phyloP scores from a whole-genome alignment of 2,113 vertebrate genomes.

The Pseudorhombus dupliciocellatus region DNA sequence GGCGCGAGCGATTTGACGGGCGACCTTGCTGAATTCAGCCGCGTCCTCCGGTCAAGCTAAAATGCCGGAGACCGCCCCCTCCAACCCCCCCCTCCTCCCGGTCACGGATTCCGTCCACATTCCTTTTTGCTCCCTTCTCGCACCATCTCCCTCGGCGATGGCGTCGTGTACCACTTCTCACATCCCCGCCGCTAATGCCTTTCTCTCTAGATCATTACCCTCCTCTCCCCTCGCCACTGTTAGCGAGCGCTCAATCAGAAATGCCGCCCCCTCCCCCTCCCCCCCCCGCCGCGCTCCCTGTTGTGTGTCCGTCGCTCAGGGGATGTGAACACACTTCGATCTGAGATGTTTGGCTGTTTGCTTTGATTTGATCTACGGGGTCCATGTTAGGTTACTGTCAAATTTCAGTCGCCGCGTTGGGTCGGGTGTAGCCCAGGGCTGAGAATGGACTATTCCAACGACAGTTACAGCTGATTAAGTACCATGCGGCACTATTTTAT shows the following conservation, averaged over 20 bases:
- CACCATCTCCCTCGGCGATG: conserved; percentile 56
- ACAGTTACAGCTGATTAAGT: conserved; percentile 52
- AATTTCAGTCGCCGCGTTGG: conserved; percentile 46
- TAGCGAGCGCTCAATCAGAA: conserved; percentile 72
- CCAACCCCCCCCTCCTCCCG: too few species aligned
- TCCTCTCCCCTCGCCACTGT: conserved; percentile 55
- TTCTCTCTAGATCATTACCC: conserved; percentile 78
- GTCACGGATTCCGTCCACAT: conserved; percentile 59
- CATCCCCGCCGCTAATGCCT: conserved; percentile 65
- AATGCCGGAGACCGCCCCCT: neutral
- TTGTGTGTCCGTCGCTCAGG: conserved; percentile 50
- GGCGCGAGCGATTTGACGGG: conserved; percentile 20
- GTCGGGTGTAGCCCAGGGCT: conserved; percentile 51
- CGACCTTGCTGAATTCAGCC: conserved; percentile 30
- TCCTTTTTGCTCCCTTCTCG: conserved; percentile 56
- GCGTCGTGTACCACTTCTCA: conserved; percentile 54
- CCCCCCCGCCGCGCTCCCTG: conserved; percentile 40
- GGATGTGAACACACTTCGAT: conserved; percentile 61
- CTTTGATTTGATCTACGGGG: conserved; percentile 61
- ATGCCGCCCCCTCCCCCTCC: conserved; percentile 31
- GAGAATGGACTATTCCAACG: conserved; percentile 41
- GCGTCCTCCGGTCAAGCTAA: conserved; percentile 25
- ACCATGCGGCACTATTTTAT: conserved; percentile 39
- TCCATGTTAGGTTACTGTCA: conserved; percentile 38
- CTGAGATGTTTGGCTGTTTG: conserved; percentile 53